Base-by-base conservation (phyloP, 2,888 invertebrate genomes). In the Campoplex capitator region DNA sequence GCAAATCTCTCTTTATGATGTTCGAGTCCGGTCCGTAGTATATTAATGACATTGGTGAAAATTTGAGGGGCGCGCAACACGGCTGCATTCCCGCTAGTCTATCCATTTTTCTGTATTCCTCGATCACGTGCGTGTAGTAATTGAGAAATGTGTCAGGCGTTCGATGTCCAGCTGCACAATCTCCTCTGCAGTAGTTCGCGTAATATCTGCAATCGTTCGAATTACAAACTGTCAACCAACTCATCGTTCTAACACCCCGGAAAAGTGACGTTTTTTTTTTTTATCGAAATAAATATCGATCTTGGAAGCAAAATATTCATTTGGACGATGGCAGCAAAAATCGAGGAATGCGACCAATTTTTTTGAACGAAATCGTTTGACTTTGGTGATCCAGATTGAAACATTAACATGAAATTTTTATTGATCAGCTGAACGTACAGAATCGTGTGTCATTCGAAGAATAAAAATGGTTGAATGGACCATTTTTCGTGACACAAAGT, bases 161-260 rank as follows among this genome's bases (percentile, higher is more conserved):
- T 84, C 97, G 96, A 92, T 96, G 97, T 11, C 96, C 95, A 67
- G 97, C 97, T 38, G 96, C 96, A 95, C 98, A 98, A 93, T 97
- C 97, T 89, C 98, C 98, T 92, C 97, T 96, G 95, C 98, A 98
- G 95, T 98, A 98, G 95, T 98, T 98, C 85, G 98, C 98, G 95
- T 97, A 98, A 95, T 98, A 98, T 91, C 94, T 94, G 90, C 62
- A 89, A 87, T 74, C 73, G 45, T 65, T 38, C 38, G n/a, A 67
- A 56, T 67, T 23, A 85, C 71, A 58, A 84, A 48, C 9, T 42
- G 23, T 51, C 2, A 71, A n/a, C 71, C 9, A 51, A 32, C 32
- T 8, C 51, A 9, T 42, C 7, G 9, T 6, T 2, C 8, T 42
- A 6, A 42, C 42, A 9, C 42, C 1, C 42, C 1, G 9, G 7